These are phyloP conservation scores for Timandra comae DNA, from an alignment of 2,888 invertebrate genomes.

Conservation along the genomic window DNA sequence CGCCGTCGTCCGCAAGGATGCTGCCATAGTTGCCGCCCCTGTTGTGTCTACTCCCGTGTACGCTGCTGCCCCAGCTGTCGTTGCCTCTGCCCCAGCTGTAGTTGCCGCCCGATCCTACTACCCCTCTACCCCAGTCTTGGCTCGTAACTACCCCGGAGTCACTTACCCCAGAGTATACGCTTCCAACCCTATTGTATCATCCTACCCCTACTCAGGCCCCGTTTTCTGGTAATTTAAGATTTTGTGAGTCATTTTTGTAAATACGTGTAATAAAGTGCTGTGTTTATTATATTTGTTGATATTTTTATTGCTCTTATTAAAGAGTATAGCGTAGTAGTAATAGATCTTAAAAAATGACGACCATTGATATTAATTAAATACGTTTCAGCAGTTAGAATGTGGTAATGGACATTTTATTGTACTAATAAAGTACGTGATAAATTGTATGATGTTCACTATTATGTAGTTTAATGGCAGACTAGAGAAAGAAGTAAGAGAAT, in stretches of 20 bases:
- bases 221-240: conserved; percentile 33
- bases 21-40: conserved; percentile 41
- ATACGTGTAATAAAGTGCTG: conserved; percentile 24
- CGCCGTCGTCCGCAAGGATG: conserved; percentile 72
- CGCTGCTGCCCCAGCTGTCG: conserved; percentile 25
- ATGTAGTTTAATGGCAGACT: too few relatives aligned
- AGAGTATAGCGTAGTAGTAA: too few relatives aligned
- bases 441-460: too few relatives aligned
- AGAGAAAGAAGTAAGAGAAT: too few relatives aligned
- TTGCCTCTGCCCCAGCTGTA: conserved; percentile 23
- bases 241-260: conserved; percentile 15
- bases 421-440: too few relatives aligned
- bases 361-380: too few relatives aligned
- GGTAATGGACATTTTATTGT: too few relatives aligned
- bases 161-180: conserved; percentile 18
- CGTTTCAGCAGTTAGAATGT: too few relatives aligned
- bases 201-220: conserved; percentile 20
- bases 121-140: conserved; percentile 10
- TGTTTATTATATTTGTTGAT: too few relatives aligned
- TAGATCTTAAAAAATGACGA: too few relatives aligned
- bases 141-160: conserved; percentile 2
- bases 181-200: conserved; percentile 13
- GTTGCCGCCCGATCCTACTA: conserved; percentile 17
- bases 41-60: conserved; percentile 28
- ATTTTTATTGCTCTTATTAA: too few relatives aligned